These are phyloP conservation scores for Leptarthrus brevirostris DNA, from an alignment of 2,888 invertebrate genomes.

Conservation along the genomic window DNA sequence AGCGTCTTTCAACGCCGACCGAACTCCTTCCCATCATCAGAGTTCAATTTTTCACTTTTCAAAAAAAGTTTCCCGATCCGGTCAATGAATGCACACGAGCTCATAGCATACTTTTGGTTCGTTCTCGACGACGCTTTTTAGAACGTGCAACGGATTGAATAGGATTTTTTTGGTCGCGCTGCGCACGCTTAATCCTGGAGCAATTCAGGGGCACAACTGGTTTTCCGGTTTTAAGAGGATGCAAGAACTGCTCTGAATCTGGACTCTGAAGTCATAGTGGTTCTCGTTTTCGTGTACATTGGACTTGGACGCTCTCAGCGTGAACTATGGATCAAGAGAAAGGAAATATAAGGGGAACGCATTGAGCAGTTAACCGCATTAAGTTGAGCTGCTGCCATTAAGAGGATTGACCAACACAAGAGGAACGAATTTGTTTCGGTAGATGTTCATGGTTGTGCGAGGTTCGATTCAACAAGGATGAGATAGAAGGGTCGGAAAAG, in stretches of 20 bases:
- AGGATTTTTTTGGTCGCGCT: background rate
- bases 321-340: background rate
- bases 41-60: background rate
- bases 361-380: conserved; percentile 8
- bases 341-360: background rate
- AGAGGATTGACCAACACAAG: conserved; percentile 19
- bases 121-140: background rate
- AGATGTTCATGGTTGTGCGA: no score
- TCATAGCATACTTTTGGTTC: background rate
- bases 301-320: background rate
- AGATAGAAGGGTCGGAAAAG: no score
- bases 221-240: conserved; percentile 16
- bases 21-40: no score
- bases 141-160: no score
- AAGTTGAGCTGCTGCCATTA: background rate
- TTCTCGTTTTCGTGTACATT: conserved; percentile 8
- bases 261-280: background rate
- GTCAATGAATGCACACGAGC: conserved; percentile 21
- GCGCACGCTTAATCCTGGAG: conserved; percentile 20
- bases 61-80: background rate
- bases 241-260: background rate
- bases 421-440: background rate
- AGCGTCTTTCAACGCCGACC: conserved; percentile 5
- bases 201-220: background rate
- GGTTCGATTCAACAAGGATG: no score